Base-by-base conservation (phyloP, 1,140 invertebrate genomes). In the Tetramorium parvispinum region DNA sequence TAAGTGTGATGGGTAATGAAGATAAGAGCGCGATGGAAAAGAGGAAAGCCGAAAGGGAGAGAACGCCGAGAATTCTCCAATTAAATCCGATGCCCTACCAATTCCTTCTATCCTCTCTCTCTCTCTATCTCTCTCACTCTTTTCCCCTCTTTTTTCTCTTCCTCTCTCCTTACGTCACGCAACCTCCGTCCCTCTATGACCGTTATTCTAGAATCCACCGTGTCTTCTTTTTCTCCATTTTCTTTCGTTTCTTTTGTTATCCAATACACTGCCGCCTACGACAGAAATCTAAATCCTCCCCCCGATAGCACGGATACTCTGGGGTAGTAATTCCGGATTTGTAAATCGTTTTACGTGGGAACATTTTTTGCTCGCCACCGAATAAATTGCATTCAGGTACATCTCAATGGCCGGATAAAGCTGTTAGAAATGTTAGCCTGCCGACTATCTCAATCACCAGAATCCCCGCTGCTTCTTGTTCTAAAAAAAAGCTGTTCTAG, bases 1-100 rank as follows among this genome's bases (percentile, higher is more conserved):
- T 71, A 82, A 88, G 83, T 86, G 61, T 85, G 90, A 90, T 87
- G 68, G 83, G 55, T 90, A 90, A 91, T 90, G 85, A 92, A 92
- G 91, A 92, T 91, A 91, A 88, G 81, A 86, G 59, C 57, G 55
- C 43, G n/a, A 57, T 16, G 27, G 57, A 43, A 21, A n/a, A 55
- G 51, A 24, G 75, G 32, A 49, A 57, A 53, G 21, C 63, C 53
- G 40, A 77, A 79, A 27, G n/a, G 46, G 37, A 24, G 40, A 68
- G 16, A 55, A 73, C 66, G 51, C 27, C 66, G 81, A 59, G 87
- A 85, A 87, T 87, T 91, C 83, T 85, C 85, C 90, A 91, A 91
- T 91, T 91, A 91, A 91, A 91, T 88, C 73, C 65, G 24, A 27
- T 88, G 59, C 77, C 57, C 46, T 57, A 55, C 27, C 27, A 53